A percentile compares a stretch with the other conserved stretches of the same genome.
Evolutionary conservation across 2,888 invertebrate species (phyloP).

Genomic region (Leptopilina syphax): DNA sequence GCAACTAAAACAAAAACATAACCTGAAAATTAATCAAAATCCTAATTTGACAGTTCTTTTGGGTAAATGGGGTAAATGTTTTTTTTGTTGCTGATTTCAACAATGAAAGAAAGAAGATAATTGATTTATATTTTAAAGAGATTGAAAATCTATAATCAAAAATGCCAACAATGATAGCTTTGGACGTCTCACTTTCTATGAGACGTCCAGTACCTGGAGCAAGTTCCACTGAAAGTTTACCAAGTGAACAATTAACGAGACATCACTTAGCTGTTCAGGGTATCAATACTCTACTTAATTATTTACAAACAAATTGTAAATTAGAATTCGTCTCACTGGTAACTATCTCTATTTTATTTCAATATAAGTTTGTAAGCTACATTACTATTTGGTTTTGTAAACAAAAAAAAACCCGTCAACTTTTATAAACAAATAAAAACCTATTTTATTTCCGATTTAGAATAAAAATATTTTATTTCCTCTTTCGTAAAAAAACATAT

Average conservation of each 20-base stretch:
- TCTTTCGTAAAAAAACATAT: not conserved
- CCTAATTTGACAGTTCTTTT: too few species aligned
- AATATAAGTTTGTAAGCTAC: not conserved
- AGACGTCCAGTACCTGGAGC: slow-evolving; percentile 79
- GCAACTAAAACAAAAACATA: too few species aligned
- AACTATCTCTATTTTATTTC: slow-evolving; percentile 66
- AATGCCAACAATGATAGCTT: slow-evolving; percentile 86
- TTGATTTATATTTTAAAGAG: too few species aligned
- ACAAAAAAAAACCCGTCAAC: too few species aligned
- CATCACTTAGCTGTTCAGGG: slow-evolving; percentile 83
- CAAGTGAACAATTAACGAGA: slow-evolving; percentile 79
- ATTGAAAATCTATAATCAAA: slow-evolving; percentile 49
- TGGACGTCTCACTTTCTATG: slow-evolving; percentile 88
- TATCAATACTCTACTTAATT: slow-evolving; percentile 82
- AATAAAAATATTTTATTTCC: not conserved
- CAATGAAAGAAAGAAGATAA: too few species aligned
- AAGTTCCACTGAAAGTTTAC: slow-evolving; percentile 73
- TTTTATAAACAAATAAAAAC: too few species aligned
- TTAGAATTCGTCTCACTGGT: slow-evolving; percentile 86
- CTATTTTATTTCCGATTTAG: too few species aligned
- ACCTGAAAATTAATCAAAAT: too few species aligned
- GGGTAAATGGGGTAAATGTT: too few species aligned
- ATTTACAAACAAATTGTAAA: slow-evolving; percentile 82
- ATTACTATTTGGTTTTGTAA: too few species aligned
- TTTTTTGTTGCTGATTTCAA: too few species aligned